Evolutionary conservation across 1,140 invertebrate species (phyloP).

Genomic region (Drosophila santomea): DNA sequence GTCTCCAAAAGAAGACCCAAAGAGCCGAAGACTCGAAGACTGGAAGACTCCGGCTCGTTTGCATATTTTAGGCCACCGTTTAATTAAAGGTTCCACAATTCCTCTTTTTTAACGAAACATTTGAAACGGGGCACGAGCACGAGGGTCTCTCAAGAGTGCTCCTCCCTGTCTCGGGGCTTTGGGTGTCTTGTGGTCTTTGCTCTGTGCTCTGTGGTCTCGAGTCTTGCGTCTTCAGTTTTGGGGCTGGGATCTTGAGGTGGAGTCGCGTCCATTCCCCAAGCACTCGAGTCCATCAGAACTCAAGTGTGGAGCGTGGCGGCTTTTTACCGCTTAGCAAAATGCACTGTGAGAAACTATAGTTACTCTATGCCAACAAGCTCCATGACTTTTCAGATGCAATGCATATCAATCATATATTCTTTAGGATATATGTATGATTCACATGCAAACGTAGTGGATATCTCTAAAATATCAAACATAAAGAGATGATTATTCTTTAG

Average conservation of each 20-base stretch:
- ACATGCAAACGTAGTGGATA: too few relatives aligned
- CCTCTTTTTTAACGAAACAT: conserved; percentile 52
- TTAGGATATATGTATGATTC: too few relatives aligned
- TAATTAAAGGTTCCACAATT: conserved; percentile 83
- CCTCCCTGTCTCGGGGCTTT: conserved; percentile 34
- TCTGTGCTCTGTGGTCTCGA: neutral
- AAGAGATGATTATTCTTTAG: too few relatives aligned
- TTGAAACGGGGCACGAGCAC: conserved; percentile 81
- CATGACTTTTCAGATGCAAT: too few relatives aligned
- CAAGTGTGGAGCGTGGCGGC: conserved; percentile 53
- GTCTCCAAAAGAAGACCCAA: neutral
- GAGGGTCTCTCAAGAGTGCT: conserved; percentile 73
- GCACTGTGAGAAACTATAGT: conserved; percentile 5
- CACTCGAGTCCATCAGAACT: conserved; percentile 48
- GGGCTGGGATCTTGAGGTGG: conserved; percentile 17
- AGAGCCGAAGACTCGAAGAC: too few relatives aligned
- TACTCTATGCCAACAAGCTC: neutral
- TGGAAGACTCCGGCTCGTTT: conserved; percentile 56
- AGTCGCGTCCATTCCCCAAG: conserved; percentile 35
- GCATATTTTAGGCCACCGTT: conserved; percentile 85
- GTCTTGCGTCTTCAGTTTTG: conserved; percentile 15
- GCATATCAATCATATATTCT: too few relatives aligned
- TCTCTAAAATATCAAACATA: too few relatives aligned
- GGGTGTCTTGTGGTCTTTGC: conserved; percentile 2
- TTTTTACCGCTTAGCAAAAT: conserved; percentile 22